These are phyloP conservation scores for Coryphaenoides rupestris DNA, from an alignment of 2,113 vertebrate genomes.

Conservation along the genomic window DNA sequence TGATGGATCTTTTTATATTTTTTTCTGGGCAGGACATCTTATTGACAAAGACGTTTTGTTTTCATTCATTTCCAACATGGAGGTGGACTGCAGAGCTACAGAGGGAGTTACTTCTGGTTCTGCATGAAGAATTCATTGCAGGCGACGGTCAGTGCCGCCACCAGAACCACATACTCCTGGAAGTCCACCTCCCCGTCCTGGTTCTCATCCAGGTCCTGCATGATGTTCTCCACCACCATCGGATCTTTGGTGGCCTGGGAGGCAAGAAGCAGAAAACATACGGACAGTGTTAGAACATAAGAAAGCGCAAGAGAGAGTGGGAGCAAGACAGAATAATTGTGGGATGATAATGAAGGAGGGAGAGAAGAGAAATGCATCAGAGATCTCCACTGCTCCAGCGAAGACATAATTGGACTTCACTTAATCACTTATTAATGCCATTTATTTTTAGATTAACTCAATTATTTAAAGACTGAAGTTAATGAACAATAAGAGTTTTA, in stretches of 20 bases:
- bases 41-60: neutral
- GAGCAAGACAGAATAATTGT: neutral
- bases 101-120: constrained; percentile 14
- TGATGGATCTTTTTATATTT: no score
- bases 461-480: no score
- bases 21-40: no score
- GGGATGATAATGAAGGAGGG: neutral
- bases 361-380: neutral
- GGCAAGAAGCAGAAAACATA: neutral
- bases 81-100: neutral
- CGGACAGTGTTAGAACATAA: neutral
- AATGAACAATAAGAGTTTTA: no score
- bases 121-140: constrained; percentile 86
- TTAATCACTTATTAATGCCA: no score
- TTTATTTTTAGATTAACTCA: no score
- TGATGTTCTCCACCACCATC: constrained; percentile 80
- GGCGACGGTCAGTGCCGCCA: constrained; percentile 85
- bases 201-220: constrained; percentile 87
- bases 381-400: no score
- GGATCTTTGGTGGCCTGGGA: constrained; percentile 79
- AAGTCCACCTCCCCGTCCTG: constrained; percentile 89
- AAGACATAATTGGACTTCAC: no score
- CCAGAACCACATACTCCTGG: constrained; percentile 87
- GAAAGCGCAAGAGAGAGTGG: neutral
- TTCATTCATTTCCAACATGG: neutral